Evolutionary conservation across 2,113 vertebrate species (phyloP).

Genomic region (Oryctolagus cuniculus): mOryCun1.1 NC_091434.1:106547501-106548000

Average conservation of each 20-base stretch:
- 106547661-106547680: conserved; percentile 76
- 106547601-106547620: conserved; percentile 80
- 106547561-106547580: conserved; percentile 77
- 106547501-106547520: conserved; percentile 74
- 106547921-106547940: conserved; percentile 7
- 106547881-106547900: conserved; percentile 1
- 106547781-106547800: conserved; percentile 79
- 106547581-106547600: conserved; percentile 67
- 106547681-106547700: conserved; percentile 85
- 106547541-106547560: conserved; percentile 81
- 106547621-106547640: conserved; percentile 73
- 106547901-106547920: conserved; percentile 45
- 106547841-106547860: conserved; percentile 69
- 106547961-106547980: neutral
- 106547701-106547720: conserved; percentile 88
- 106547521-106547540: conserved; percentile 74
- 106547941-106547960: conserved; percentile 5
- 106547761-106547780: conserved; percentile 81
- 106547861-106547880: conserved; percentile 43
- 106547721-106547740: conserved; percentile 84
- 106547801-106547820: conserved; percentile 59
- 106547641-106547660: conserved; percentile 74
- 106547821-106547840: conserved; percentile 82
- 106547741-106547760: conserved; percentile 81
- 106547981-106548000: neutral